These are phyloP conservation scores for Lasioglossum oenotherae DNA, from an alignment of 2,888 invertebrate genomes.

Conservation along the genomic window DNA sequence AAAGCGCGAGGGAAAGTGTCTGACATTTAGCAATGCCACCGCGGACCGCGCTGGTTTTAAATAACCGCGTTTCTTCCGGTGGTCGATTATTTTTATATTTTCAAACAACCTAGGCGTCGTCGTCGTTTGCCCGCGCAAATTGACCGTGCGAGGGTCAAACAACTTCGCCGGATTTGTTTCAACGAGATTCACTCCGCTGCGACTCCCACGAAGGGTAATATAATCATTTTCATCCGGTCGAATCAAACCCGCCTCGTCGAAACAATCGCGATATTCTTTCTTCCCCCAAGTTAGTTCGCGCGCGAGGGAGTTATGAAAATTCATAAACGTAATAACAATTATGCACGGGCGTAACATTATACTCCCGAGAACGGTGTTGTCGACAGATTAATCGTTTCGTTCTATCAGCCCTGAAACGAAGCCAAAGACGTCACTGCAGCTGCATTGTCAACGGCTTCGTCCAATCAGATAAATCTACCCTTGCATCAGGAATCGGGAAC, in stretches of 20 bases:
- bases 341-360: constrained; percentile 25
- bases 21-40: constrained; percentile 27
- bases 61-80: constrained; percentile 24
- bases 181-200: not conserved
- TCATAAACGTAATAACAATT: not conserved
- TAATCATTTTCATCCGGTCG: not conserved
- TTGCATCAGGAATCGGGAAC: constrained; percentile 24
- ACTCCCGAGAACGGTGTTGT: constrained; percentile 13
- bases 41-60: constrained; percentile 36
- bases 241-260: not conserved
- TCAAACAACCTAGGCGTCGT: not conserved
- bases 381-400: constrained; percentile 24
- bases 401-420: constrained; percentile 29
- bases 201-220: not conserved
- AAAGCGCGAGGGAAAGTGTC: constrained; percentile 38
- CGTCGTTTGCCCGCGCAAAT: not conserved
- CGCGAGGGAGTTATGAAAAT: not conserved
- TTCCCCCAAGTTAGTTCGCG: not conserved
- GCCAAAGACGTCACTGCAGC: constrained; percentile 38
- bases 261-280: not conserved
- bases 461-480: constrained; percentile 55
- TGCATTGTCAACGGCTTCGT: constrained; percentile 28
- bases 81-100: constrained; percentile 25
- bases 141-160: constrained; percentile 2
- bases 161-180: not conserved